Base-by-base conservation (phyloP, 2,888 invertebrate genomes). In the Rhagonycha fulva region DNA sequence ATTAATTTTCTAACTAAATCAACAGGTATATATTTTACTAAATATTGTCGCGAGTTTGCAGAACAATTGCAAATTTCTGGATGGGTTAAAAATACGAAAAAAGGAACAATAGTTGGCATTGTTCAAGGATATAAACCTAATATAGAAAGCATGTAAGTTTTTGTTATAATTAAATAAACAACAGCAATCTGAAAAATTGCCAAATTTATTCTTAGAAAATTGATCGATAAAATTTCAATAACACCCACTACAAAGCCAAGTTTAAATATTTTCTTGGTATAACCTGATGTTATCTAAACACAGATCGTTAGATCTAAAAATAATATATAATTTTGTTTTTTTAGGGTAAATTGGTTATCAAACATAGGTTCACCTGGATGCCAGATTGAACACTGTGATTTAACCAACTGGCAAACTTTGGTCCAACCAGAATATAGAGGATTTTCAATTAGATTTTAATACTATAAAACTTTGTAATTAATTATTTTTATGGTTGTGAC, bases 31-130 rank as follows among this genome's bases (percentile, higher is more conserved):
- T 94, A 94, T 87, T 96, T 96, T 87, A 95, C 96, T 14, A 96
- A 98, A 89, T 95, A 94, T 87, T 95, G 96, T 84, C 93, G 95
- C 82, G 95, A 96, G 85, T 89, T 94, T 79, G 94, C 95, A 71
- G 91, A 91, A 72, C 91, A 93, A 84, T 89, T 95, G 32, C 93
- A 93, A 19, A 89, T 97, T 47, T 92, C 92, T 24, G 98, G 98
- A 9, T 98, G 97, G 97, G 95, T 98, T 81, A 96, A 96, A 89
- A 97, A 98, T 87, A 94, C 95, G 63, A 94, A 93, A 87, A 92
- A 91, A 77, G 96, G 96, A 19, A 96, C 97, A 12, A 95, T 98
- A 72, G 91, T 94, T 9, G 98, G 98, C 70, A 95, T 95, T 87
- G 91, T 98, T 86, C 96, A 98, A 88, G 98, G 97, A 11, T 90